Evolutionary conservation across 2,113 vertebrate species (phyloP), one percentile per base, ranked within the genome.

Genomic region (Desmodus rotundus): DNA sequence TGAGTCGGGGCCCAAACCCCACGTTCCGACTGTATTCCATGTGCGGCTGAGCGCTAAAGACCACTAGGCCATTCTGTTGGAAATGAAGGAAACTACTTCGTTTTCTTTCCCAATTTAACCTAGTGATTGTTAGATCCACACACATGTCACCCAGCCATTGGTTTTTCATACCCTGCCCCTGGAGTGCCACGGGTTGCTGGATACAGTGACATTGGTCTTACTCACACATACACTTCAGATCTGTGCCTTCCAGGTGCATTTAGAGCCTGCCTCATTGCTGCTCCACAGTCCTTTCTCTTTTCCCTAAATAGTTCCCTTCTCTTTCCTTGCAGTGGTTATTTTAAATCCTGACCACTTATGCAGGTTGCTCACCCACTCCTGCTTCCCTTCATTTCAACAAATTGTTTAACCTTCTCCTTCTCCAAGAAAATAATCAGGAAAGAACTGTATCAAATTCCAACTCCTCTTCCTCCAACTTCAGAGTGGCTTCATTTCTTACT

Each of bases 1-100:
- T 99, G 87, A 98, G 98, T 96, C 0, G 2, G 20, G 7, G 14
- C 41, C 8, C 26, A 43, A 43, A 13, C 26, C 50, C 45, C n/a
- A 2, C 38, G 0, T 85, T 58, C 58, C 7, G 0, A 16, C 74
- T 68, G 20, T 17, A 9, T 45, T 36, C 24, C 26, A 14, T 36
- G 0, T 33, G 24, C 12, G 43, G 38, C 22, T 65, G 28, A 52
- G 14, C 24, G 4, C 70, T 63, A 5, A 17, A 20, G 24, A 36
- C 72, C 52, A 33, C 31, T 11, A 2, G 31, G 7, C 19, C 45
- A 15, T 24, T 83, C 67, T 31, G 0, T 50, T 38, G 31, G 72
- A 70, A 58, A 24, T 16, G 24, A 92, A 88, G 67, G 61, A 31
- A 14, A 68, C 38, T 5, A 3, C 28, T 50, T 58, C 15, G 54